A percentile compares a stretch with the other conserved stretches of the same genome.
Evolutionary conservation across 2,797 vertebrate genomes (phyloP).

Genomic region (Sebastes vulpes): DNA sequence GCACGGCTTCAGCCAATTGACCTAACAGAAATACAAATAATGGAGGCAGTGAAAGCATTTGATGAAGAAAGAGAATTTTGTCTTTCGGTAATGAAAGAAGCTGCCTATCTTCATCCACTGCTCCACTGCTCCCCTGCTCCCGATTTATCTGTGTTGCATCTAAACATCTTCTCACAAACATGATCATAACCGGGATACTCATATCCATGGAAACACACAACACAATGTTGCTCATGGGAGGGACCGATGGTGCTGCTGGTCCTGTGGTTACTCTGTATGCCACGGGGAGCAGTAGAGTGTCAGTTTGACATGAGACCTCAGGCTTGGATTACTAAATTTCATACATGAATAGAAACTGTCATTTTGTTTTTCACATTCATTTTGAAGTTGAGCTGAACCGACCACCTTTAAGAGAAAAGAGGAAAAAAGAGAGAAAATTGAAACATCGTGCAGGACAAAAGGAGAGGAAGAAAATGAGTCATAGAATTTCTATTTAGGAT

Average conservation of each 20-base stretch:
- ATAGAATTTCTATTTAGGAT: conserved; percentile 36
- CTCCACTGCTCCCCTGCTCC: background rate
- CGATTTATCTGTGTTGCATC: background rate
- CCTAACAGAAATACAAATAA: too few species aligned
- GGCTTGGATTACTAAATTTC: background rate
- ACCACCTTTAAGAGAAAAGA: background rate
- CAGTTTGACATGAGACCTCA: background rate
- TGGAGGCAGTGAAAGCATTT: too few species aligned
- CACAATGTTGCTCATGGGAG: background rate
- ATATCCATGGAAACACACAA: background rate
- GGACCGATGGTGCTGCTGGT: background rate
- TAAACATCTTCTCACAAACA: background rate
- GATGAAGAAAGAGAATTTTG: too few species aligned
- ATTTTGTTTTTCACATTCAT: conserved; percentile 8
- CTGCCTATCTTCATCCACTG: background rate
- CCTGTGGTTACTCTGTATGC: background rate
- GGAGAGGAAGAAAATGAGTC: conserved; percentile 29
- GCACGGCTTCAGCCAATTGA: too few species aligned
- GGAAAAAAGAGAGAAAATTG: background rate
- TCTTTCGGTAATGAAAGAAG: background rate
- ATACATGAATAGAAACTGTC: conserved; percentile 1
- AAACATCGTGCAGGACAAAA: background rate
- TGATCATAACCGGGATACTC: background rate
- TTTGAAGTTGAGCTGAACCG: background rate
- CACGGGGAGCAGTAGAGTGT: background rate